Base-by-base conservation (phyloP, 2,113 vertebrate species). In the Plecturocebus donacophilus region DNA sequence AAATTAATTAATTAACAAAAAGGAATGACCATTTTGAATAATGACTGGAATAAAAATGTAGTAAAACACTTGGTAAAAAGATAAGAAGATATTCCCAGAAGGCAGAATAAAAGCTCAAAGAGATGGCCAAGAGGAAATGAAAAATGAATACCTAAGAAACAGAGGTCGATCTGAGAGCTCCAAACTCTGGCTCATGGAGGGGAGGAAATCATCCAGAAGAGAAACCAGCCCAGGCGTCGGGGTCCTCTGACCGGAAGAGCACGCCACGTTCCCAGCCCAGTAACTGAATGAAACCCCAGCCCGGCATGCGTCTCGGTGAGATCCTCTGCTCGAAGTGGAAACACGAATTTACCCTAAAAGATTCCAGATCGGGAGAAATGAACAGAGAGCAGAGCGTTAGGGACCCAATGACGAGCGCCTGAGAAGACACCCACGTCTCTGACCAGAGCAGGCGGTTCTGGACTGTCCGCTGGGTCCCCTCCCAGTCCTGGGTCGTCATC, bases 101-200 rank as follows among this genome's bases (percentile, higher is more conserved):
- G 80, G 14, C 4, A 82, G 13, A 40, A 17, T 5, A 30, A 40
- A 58, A 40, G 6, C 17, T 38, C 54, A 52, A 30, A 42, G n/a
- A 23, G 52, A 25, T 5, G 38, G 81, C 19, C 25, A 42, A 25
- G 17, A 61, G 38, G 38, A 42, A 83, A 54, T 9, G 6, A 73
- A 25, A 73, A 40, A 40, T 11, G 21, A 82, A 58, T 14, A 8
- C 12, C 6, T 17, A n/a, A 61, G 9, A 40, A 42, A 30, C 1
- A 3, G 52, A 40, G 5, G 32, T 42, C 16, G 5, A 38, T 19
- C 25, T 54, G 8, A 17, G 54, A 61, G 14, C 54, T 19, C 25
- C 14, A 9, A 27, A 2, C 54, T 17, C n/a, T 0, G 54, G 25
- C 13, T 13, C 23, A 32, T 2, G 5, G 52, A 1, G 8, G 35